Conservation (phyloP, 1,140 invertebrate genomes). For the Gryllus bimaculatus region DNA sequence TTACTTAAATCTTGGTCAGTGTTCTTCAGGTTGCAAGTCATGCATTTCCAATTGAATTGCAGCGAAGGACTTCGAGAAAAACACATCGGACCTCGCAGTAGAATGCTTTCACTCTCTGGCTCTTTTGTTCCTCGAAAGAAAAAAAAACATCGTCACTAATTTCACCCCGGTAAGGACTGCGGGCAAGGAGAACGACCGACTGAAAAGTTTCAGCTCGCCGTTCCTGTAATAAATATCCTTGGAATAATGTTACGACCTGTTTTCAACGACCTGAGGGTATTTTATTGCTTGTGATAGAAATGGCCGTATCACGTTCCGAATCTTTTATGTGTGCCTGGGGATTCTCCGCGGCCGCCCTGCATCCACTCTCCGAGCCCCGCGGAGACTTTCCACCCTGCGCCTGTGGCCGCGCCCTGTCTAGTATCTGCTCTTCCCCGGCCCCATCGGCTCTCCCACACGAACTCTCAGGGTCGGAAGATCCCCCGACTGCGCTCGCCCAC, state of each 20-base stretch:
- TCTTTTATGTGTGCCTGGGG: not conserved
- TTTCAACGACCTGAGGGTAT: not conserved
- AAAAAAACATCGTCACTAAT: not conserved
- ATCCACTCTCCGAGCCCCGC: too few relatives aligned
- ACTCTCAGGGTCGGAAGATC: too few relatives aligned
- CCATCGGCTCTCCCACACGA: too few relatives aligned
- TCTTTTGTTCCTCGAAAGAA: not conserved
- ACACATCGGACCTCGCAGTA: not conserved
- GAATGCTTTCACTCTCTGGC: not conserved
- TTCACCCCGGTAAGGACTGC: not conserved
- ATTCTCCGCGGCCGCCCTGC: not conserved
- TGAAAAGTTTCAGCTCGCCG: not conserved
- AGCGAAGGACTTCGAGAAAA: too few relatives aligned
- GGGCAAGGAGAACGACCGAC: not conserved
- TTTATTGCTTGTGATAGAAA: not conserved
- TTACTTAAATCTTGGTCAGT: too few relatives aligned
- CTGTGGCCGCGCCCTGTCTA: too few relatives aligned
- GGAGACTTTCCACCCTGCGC: too few relatives aligned
- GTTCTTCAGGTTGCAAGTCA: too few relatives aligned
- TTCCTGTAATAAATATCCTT: not conserved
- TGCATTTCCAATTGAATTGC: too few relatives aligned
- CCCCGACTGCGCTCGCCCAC: too few relatives aligned
- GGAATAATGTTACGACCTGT: not conserved
- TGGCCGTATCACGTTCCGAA: not conserved
- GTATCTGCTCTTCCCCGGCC: too few relatives aligned